Percentiles rank a stretch among this genome's conserved stretches.
These are phyloP conservation scores for Burhinus oedicnemus DNA, from an alignment of 2,113 vertebrate genomes.

Conservation along the genomic window DNA sequence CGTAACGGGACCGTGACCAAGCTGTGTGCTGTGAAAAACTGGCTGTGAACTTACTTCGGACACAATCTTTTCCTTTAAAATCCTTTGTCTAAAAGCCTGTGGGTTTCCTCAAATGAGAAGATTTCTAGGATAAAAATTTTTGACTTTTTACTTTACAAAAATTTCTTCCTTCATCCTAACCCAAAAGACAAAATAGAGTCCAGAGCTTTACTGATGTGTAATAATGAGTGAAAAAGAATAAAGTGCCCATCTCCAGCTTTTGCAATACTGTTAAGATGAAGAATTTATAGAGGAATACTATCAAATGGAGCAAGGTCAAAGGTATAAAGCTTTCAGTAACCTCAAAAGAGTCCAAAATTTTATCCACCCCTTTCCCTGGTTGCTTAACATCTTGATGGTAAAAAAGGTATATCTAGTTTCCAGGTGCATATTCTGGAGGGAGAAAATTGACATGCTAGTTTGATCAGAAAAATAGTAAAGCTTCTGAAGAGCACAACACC, in stretches of 20 bases:
- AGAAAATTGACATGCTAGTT: neutral
- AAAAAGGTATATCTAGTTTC: neutral
- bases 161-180: neutral
- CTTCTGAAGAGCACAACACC: neutral
- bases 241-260: neutral
- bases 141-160: neutral
- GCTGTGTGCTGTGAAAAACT: slow-evolving; percentile 4
- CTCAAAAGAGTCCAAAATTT: neutral
- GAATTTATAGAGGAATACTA: neutral
- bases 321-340: neutral
- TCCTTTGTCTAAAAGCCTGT: slow-evolving; percentile 24
- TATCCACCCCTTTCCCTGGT: neutral
- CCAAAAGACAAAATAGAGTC: neutral
- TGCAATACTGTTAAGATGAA: neutral
- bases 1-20: neutral
- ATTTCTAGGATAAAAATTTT: neutral
- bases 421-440: neutral
- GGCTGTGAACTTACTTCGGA: neutral
- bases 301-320: neutral
- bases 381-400: neutral
- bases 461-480: neutral
- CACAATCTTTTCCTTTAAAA: slow-evolving; percentile 15
- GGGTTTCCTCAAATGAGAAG: neutral
- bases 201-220: neutral
- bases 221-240: slow-evolving; percentile 23